phyloP scores from a whole-genome alignment of 1,140 invertebrate species.

The Melipona quadrifasciata region DNA sequence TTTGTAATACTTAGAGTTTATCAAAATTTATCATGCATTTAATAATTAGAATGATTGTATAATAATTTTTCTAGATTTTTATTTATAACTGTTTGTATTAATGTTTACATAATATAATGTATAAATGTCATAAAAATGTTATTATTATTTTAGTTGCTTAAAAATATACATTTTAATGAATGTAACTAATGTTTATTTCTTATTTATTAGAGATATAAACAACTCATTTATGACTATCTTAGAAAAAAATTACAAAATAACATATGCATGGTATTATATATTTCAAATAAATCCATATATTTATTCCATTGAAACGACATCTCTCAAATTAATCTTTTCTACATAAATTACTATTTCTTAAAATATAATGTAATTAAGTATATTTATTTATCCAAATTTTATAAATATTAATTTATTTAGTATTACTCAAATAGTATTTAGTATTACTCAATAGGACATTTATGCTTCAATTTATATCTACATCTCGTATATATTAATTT shows the following conservation, averaged over 20 bases:
- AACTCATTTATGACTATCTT: not conserved
- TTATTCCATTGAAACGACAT: not conserved
- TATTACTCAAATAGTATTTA: not conserved
- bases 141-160: not conserved
- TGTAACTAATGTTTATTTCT: not conserved
- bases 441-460: not conserved
- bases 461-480: not conserved
- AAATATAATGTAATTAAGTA: not conserved
- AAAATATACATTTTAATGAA: constrained; percentile 20
- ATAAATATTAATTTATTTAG: not conserved
- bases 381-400: not conserved
- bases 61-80: constrained; percentile 3
- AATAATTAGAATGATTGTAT: constrained; percentile 6
- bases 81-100: constrained; percentile 17
- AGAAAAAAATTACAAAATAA: not conserved
- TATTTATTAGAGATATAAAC: not conserved
- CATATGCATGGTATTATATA: not conserved
- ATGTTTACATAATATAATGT: constrained; percentile 7
- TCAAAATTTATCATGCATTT: constrained; percentile 22
- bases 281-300: not conserved
- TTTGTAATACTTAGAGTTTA: constrained; percentile 18
- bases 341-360: not conserved
- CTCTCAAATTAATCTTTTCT: not conserved
- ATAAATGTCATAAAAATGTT: constrained; percentile 11
- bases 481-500: not conserved